phyloP scores from a whole-genome alignment of 2,888 invertebrate genomes.

The Clivina fossor region DNA sequence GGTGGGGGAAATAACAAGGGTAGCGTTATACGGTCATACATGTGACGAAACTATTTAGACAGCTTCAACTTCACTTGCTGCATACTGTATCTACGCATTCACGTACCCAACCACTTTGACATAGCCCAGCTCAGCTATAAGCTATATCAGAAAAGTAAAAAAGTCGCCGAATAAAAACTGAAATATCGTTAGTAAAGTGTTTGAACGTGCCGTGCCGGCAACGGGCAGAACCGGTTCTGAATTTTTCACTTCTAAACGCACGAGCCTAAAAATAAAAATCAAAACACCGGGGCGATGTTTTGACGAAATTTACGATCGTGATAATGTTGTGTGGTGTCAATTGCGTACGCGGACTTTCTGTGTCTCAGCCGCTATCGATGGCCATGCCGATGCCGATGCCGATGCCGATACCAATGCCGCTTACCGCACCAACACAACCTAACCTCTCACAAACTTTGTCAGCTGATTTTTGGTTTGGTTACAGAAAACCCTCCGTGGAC shows the following conservation, averaged over 20 bases:
- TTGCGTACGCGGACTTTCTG: constrained; percentile 39
- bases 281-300: too few species aligned
- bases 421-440: constrained; percentile 42
- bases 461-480: constrained; percentile 58
- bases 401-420: constrained; percentile 5
- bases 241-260: too few species aligned
- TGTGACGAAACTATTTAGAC: neutral
- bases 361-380: constrained; percentile 21
- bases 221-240: too few species aligned
- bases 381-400: constrained; percentile 38
- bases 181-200: too few species aligned
- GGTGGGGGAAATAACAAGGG: constrained; percentile 20
- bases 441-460: too few species aligned
- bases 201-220: too few species aligned
- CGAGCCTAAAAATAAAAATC: too few species aligned
- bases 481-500: constrained; percentile 84
- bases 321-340: constrained; percentile 48
- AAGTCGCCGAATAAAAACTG: too few species aligned
- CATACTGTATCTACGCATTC: neutral
- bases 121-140: too few species aligned
- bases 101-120: too few species aligned
- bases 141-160: too few species aligned
- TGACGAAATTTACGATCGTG: constrained; percentile 3
- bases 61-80: neutral
- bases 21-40: constrained; percentile 11